A percentile compares a stretch with the other conserved stretches of the same genome.
These are phyloP conservation scores for Sarcophaga variegata DNA, from an alignment of 2,888 invertebrate species.

Conservation along the genomic window DNA sequence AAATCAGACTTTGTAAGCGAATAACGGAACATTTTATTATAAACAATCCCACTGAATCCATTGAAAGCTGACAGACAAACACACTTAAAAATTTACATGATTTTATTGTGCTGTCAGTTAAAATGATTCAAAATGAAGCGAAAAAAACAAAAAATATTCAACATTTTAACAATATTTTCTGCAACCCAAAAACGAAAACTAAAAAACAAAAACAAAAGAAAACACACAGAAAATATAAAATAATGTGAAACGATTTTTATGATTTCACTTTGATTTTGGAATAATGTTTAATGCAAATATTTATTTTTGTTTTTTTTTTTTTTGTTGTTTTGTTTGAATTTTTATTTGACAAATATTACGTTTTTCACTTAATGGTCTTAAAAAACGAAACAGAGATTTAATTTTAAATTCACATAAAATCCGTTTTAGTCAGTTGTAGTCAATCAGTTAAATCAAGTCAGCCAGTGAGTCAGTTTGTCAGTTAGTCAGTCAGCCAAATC, in stretches of 20 bases:
- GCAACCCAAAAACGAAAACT: neutral
- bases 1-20: too few species aligned
- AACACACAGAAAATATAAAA: neutral
- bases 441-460: neutral
- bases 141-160: too few species aligned
- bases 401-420: conserved; percentile 42
- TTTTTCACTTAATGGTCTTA: conserved; percentile 23
- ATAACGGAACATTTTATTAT: too few species aligned
- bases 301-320: conserved; percentile 1
- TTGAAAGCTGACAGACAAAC: too few species aligned
- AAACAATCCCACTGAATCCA: too few species aligned
- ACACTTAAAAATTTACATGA: too few species aligned
- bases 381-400: conserved; percentile 23
- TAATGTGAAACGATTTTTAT: conserved; percentile 6
- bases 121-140: too few species aligned
- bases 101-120: too few species aligned
- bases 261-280: conserved; percentile 40
- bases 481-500: conserved; percentile 6
- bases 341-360: conserved; percentile 41
- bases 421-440: neutral
- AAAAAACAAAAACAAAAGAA: neutral
- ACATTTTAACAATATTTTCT: neutral
- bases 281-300: conserved; percentile 55
- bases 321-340: neutral
- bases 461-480: neutral